These are phyloP conservation scores for Clarias laeviceps DNA, from an alignment of 2,797 vertebrate species.

Conservation along the genomic window DNA sequence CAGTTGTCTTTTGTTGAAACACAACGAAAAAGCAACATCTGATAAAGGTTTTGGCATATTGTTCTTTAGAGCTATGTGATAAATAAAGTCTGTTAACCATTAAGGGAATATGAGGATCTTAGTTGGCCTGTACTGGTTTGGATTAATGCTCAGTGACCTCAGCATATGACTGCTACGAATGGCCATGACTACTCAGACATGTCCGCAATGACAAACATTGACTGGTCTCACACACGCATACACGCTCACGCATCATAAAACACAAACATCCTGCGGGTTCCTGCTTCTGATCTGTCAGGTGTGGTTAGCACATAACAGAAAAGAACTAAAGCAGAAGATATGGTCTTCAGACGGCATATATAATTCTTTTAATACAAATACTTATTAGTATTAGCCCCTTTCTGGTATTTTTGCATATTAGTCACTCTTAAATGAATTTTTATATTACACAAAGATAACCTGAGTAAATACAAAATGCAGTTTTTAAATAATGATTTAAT, in stretches of 20 bases:
- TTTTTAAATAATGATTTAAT: too few species aligned
- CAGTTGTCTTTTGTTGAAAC: not conserved
- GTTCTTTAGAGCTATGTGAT: not conserved
- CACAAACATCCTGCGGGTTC: constrained; percentile 35
- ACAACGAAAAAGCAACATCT: not conserved
- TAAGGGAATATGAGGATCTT: not conserved
- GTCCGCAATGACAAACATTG: constrained; percentile 36
- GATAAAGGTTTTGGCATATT: not conserved
- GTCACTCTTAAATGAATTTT: too few species aligned
- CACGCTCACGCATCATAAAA: constrained; percentile 27
- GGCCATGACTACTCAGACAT: constrained; percentile 34
- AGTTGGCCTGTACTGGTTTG: not conserved
- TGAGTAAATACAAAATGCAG: too few species aligned
- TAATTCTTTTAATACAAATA: not conserved
- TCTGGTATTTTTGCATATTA: too few species aligned
- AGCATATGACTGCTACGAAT: constrained; percentile 32
- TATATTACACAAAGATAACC: too few species aligned
- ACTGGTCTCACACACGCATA: constrained; percentile 25
- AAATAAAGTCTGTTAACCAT: not conserved
- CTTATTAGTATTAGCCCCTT: too few species aligned
- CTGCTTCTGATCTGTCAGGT: constrained; percentile 45
- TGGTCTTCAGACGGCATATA: not conserved
- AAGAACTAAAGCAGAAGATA: constrained; percentile 15
- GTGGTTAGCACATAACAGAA: constrained; percentile 27
- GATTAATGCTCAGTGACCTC: constrained; percentile 44